Evolutionary conservation across 2,888 invertebrate genomes (phyloP), one percentile per base, ranked within the genome.

Genomic region (Lithophane leautieri): DNA sequence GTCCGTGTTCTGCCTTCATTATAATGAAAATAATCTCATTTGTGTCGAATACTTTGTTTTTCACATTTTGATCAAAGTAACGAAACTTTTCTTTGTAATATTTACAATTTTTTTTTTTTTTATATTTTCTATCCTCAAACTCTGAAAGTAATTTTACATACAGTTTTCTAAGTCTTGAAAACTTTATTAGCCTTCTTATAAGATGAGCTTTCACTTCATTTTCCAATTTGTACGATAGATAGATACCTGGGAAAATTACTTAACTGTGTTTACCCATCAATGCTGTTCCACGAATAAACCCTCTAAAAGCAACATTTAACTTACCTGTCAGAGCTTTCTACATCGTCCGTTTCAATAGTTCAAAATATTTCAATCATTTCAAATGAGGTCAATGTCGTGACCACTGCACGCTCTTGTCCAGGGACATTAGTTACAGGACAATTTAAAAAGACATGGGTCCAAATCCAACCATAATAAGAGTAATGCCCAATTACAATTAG

Each of bases 11-110:
- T 14, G 40, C 8, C 50, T 42, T 73, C 44, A 50, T 44, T 52
- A 42, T 22, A 11, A 54, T 44, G 25, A 34, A 78, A 73, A 60
- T 63, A 61, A 68, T 54, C 22, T 40, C 19, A 63, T 73, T 82
- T 81, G n/a, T n/a, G 54, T 50, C 14, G 67, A 69, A 47, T 50
- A 67, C 25, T 47, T 62, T 42, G 50, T 60, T 63, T 80, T 28
- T 44, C 12, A 34, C 34, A 60, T 62, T 66, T 62, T 66, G 22
- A 50, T 63, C 11, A 58, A 61, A 61, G 42, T 68, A 44, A 19
- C 1, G 14, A 54, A 65, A 80, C 19, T 81, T 73, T 61, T 65
- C 47, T 81, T 73, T 66, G 11, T 73, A 78, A 54, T 25, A 56
- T 54, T 50, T 34, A 47, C 9, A 65, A 66, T 3, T 4, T n/a